Evolutionary conservation across 2,888 invertebrate genomes (phyloP).

Genomic region (Lypha dubia): DNA sequence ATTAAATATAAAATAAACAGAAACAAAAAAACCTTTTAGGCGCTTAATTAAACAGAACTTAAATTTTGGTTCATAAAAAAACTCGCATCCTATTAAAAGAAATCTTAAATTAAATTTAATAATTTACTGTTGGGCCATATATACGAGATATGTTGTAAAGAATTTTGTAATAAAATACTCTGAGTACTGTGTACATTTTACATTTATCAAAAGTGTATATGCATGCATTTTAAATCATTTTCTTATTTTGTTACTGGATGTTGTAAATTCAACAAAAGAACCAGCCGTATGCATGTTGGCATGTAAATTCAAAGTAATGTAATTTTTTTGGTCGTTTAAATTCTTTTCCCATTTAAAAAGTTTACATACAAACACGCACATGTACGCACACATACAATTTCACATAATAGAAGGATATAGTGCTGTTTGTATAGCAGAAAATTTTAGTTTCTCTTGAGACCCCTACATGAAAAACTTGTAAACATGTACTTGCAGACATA

Average conservation of each 20-base stretch:
- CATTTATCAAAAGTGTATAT: not conserved
- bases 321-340: not conserved
- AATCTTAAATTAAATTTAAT: no score
- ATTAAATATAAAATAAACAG: no score
- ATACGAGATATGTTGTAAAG: not conserved
- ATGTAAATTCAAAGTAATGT: slow-evolving; percentile 41
- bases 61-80: no score
- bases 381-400: no score
- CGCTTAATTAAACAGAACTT: no score
- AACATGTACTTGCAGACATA: not conserved
- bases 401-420: not conserved
- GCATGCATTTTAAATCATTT: slow-evolving; percentile 10
- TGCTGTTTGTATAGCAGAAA: slow-evolving; percentile 10
- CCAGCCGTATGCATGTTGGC: slow-evolving; percentile 36
- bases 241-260: slow-evolving; percentile 20
- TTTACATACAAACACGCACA: not conserved
- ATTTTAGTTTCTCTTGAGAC: slow-evolving; percentile 14
- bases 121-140: not conserved
- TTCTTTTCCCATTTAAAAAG: not conserved
- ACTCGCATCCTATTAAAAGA: no score
- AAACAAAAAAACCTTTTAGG: no score
- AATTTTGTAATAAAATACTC: slow-evolving; percentile 14
- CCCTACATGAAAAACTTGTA: not conserved
- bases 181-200: not conserved
- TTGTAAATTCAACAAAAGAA: slow-evolving; percentile 51